phyloP scores from a whole-genome alignment of 1,140 invertebrate genomes.

The Saccostrea echinata region DNA sequence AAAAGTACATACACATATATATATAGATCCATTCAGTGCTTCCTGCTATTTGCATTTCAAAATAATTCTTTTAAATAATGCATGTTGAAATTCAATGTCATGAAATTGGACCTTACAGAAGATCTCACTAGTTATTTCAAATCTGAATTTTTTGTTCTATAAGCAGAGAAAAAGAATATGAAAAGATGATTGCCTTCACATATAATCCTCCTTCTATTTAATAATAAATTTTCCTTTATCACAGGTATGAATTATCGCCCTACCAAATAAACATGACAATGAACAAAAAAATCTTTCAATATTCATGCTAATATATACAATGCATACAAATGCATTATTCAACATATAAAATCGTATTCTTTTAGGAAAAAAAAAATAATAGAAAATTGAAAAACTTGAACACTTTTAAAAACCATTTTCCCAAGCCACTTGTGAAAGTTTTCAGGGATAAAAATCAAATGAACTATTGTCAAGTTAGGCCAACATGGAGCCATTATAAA shows the following conservation, averaged over 20 bases:
- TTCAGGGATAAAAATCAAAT: background rate
- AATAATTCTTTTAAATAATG: background rate
- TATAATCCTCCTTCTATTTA: conserved; percentile 9
- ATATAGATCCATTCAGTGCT: background rate
- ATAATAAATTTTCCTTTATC: background rate
- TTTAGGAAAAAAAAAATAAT: background rate
- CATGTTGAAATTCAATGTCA: conserved; percentile 14
- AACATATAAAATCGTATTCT: background rate
- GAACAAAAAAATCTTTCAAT: background rate
- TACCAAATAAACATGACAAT: background rate
- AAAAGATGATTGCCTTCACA: background rate
- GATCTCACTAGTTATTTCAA: background rate
- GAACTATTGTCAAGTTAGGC: background rate
- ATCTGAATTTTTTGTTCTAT: background rate
- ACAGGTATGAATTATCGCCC: background rate
- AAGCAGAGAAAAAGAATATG: background rate
- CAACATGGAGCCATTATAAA: background rate
- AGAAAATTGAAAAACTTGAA: background rate
- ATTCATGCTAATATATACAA: background rate
- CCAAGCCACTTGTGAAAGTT: background rate
- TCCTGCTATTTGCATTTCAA: conserved; percentile 1
- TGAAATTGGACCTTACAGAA: background rate
- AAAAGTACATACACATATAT: background rate
- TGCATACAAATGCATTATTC: background rate
- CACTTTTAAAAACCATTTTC: background rate